phyloP scores from a whole-genome alignment of 2,113 vertebrate genomes.

The Irena cyanogastra region DNA sequence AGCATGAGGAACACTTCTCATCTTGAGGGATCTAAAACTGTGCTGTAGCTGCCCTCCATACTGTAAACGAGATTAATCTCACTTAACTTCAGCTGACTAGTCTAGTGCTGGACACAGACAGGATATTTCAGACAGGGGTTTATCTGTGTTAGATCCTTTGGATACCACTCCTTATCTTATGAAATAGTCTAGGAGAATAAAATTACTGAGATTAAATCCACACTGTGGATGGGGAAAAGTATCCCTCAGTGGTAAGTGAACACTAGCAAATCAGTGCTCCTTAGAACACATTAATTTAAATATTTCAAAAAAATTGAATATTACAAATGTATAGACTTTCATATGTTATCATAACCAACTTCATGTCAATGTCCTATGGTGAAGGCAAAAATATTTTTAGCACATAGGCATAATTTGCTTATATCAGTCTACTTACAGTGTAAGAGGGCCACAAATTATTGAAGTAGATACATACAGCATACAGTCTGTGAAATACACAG shows the following conservation, averaged over 20 bases:
- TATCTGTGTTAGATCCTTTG: neutral
- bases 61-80: neutral
- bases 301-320: neutral
- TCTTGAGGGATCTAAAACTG: neutral
- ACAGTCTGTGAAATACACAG: neutral
- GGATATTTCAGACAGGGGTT: neutral
- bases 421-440: neutral
- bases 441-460: neutral
- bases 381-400: neutral
- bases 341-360: neutral
- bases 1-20: neutral
- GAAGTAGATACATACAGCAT: neutral
- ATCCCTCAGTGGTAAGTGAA: neutral
- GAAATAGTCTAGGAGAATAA: neutral
- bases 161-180: neutral
- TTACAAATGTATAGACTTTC: neutral
- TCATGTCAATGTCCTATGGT: neutral
- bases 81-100: neutral
- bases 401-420: neutral
- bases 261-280: neutral
- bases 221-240: neutral
- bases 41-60: neutral
- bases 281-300: neutral
- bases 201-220: neutral
- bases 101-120: neutral